Base-by-base conservation (phyloP, 1,140 invertebrate species). In the Diploscapter pachys region DNA sequence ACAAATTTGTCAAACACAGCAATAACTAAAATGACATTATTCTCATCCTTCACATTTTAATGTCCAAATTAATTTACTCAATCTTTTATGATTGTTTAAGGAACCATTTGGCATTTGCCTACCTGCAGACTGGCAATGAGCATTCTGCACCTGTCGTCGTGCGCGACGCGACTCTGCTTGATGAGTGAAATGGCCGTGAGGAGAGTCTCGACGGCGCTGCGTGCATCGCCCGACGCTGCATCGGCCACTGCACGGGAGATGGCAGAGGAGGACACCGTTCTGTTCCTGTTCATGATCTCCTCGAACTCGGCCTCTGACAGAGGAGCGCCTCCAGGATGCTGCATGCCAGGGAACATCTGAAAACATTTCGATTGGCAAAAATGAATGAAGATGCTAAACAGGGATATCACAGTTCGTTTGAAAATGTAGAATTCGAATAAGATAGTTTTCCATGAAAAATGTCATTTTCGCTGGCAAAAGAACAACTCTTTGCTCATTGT, bases 101-200 rank as follows among this genome's bases (percentile, higher is more conserved):
- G 48, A n/a, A 9, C 0, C 31, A 67, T 71, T 63, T 8, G 5
- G 4, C 52, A 54, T 48, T 4, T n/a, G 79, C 78, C 49, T 62
- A 76, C 81, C 68, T 82, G 76, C 11, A 84, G 71, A 51, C 79
- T 72, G 8, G 70, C 95, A 70, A 99, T 96, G 8, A 99, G 87
- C 79, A 98, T 96, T 88, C 98, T 98, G 88, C 96, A 99, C 59
- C 96, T 89, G 85, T 99, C 96, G 88, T 99, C 96, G 83, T 93
- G 91, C 0, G 96, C 93, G 72, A 96, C 93, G 88, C 98, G 97
- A 31, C 95, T 98, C 88, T 98, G 95, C 87, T 97, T 98, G 75
- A 99, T 99, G 31, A 99, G 88, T 4, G 95, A 97, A 80, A 99
- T 98, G 3, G 96, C 96, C 2, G 96, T 99, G 4, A 97, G 94